Base-by-base conservation (phyloP, 1,140 invertebrate species). In the Sitodiplosis mosellana region DNA sequence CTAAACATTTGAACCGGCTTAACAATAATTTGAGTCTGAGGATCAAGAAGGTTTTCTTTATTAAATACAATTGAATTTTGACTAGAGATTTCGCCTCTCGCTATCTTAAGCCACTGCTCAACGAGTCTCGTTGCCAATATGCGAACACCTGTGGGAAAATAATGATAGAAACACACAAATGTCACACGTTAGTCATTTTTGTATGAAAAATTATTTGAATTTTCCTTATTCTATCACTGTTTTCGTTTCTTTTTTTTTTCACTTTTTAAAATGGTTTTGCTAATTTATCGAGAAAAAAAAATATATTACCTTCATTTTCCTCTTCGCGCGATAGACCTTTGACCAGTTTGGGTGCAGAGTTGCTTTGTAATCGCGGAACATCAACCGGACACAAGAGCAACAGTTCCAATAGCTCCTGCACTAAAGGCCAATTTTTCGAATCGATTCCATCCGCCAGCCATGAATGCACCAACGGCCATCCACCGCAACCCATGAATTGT, bases 31-130 rank as follows among this genome's bases (percentile, higher is more conserved):
- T 27, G 27, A 27, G 27, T 27, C 10, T 27, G 27, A 27, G 27
- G 4, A 27, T 27, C 10, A 5, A 5, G 27, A 3, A 27, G 27
- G 10, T 27, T 27, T 27, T 27, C 27, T 27, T 27, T 27, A 27
- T 27, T 27, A 27, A 27, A 27, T 27, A 27, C 27, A 27, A 5
- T 27, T 27, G 27, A 27, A 27, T 27, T 27, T 27, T 27, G 27
- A 27, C 27, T 27, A 18, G n/a, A 12, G 17, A 71, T 68, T 60
- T 77, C 73, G 45, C 73, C 75, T 66, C 84, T 87, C 1, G 88
- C 84, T 48, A 87, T 79, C 55, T 82, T 83, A 54, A 91, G 71
- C 90, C 90, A 94, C 62, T 86, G 80, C 54, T 87, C 81, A n/a
- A 93, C 87, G 38, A 93, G 68, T 57, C 81, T 77, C 45, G 76